Conservation (phyloP, 2,113 vertebrate genomes). For the Cynocephalus volans region DNA sequence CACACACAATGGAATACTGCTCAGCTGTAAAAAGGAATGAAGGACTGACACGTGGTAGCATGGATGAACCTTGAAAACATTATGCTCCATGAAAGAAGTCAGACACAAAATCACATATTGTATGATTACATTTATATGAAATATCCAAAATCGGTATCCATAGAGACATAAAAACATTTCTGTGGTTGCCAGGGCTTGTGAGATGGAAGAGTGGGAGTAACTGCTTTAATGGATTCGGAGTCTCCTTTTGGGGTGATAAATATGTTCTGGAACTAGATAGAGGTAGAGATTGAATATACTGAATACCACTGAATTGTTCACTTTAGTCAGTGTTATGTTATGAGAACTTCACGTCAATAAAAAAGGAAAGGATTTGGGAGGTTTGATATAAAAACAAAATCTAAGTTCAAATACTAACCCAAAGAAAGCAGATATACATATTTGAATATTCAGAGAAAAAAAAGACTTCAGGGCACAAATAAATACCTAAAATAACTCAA, state of each 20-base stretch:
- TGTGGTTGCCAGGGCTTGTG: background rate
- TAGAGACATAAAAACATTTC: background rate
- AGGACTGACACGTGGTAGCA: background rate
- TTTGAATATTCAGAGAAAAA: background rate
- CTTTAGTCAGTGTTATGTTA: background rate
- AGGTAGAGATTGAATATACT: no score
- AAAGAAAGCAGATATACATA: background rate
- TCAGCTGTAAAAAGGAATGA: background rate
- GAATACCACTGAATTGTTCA: no score
- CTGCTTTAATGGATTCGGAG: background rate
- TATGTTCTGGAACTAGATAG: no score
- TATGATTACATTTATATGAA: no score
- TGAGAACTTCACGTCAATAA: background rate
- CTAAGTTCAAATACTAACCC: background rate
- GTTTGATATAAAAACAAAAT: background rate
- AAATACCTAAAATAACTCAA: background rate
- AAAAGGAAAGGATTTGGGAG: background rate
- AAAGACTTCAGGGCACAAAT: background rate
- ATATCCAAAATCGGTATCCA: background rate
- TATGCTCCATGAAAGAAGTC: background rate
- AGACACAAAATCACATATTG: no score
- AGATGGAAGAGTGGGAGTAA: background rate
- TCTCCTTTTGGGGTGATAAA: no score
- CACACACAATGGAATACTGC: no score
- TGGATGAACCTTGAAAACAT: background rate